These are phyloP conservation scores for Eptatretus atami DNA, from an alignment of 2,797 vertebrate genomes.

Conservation along the genomic window DNA sequence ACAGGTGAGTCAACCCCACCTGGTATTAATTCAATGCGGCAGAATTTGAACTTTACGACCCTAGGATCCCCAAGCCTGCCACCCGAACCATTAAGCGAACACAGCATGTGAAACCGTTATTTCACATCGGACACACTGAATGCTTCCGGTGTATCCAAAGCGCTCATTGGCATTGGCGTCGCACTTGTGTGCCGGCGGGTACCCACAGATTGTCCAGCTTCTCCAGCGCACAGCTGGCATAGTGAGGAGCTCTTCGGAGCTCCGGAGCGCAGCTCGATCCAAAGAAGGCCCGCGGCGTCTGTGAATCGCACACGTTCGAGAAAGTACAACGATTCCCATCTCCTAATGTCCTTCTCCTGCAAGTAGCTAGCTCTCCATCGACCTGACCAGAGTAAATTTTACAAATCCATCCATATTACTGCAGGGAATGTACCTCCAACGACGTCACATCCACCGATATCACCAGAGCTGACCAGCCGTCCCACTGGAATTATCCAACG, in stretches of 20 bases:
- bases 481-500: not conserved
- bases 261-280: not conserved
- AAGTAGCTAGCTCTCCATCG: no score
- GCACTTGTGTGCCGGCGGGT: not conserved
- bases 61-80: no score
- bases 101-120: no score
- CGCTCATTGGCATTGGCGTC: not conserved
- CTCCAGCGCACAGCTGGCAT: not conserved
- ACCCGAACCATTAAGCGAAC: no score
- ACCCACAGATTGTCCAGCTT: not conserved
- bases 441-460: not conserved
- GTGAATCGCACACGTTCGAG: not conserved
- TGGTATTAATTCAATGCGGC: no score
- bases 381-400: no score
- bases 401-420: no score
- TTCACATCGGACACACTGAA: not conserved
- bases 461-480: not conserved
- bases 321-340: no score
- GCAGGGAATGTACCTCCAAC: no score
- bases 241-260: not conserved
- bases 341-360: no score
- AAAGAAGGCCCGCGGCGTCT: not conserved
- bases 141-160: constrained; percentile 4
- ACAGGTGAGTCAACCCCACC: no score
- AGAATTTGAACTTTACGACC: no score